Evolutionary conservation across 2,888 invertebrate species (phyloP).

Genomic region (Hesperia comma): DNA sequence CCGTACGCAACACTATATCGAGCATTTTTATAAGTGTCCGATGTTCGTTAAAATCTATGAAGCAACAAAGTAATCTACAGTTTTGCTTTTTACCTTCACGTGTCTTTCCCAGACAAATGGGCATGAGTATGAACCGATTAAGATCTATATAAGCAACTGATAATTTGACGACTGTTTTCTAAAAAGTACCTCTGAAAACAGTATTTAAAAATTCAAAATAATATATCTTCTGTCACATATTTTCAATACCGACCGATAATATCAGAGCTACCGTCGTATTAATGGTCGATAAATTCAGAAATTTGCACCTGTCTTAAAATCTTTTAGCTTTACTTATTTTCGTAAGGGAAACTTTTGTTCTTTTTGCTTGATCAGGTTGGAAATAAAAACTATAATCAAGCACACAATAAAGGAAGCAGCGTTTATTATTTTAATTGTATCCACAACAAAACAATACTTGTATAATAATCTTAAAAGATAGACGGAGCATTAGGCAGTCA

Average conservation of each 20-base stretch:
- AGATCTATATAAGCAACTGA: background rate
- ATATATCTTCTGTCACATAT: background rate
- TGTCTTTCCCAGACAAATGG: slow-evolving; percentile 2
- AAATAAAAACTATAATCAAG: slow-evolving; percentile 22
- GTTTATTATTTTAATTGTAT: slow-evolving; percentile 35
- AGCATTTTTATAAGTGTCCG: slow-evolving; percentile 9
- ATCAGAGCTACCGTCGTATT: background rate
- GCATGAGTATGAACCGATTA: background rate
- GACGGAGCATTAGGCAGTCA: slow-evolving; percentile 71
- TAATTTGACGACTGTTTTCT: too few relatives aligned
- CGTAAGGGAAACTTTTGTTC: background rate
- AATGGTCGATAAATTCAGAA: background rate
- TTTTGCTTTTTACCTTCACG: background rate
- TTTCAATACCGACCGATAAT: background rate
- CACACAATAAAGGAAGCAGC: slow-evolving; percentile 35
- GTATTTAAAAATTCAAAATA: too few relatives aligned
- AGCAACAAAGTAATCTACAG: background rate
- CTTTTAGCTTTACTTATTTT: background rate
- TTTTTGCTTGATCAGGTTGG: slow-evolving; percentile 11
- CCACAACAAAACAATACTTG: slow-evolving; percentile 40
- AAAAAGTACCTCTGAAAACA: too few relatives aligned
- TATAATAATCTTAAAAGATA: slow-evolving; percentile 44
- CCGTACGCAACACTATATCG: slow-evolving; percentile 10
- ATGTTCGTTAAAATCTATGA: slow-evolving; percentile 3
- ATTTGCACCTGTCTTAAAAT: slow-evolving; percentile 5